phyloP scores from a whole-genome alignment of 2,888 invertebrate species.

The Geophilus truncorum region DNA sequence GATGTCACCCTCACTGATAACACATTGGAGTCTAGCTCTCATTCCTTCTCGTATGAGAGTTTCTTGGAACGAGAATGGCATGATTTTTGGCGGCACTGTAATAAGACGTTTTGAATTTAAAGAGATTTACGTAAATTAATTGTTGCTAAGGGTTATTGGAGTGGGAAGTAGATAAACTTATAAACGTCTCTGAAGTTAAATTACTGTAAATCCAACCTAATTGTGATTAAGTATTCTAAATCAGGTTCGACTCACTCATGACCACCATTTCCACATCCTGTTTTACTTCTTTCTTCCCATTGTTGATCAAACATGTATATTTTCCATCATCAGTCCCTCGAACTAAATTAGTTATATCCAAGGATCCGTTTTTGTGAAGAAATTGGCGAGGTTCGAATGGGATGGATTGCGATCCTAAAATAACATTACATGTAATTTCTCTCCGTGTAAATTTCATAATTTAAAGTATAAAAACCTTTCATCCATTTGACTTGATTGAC shows the following conservation, averaged over 20 bases:
- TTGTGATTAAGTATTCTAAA: too few relatives aligned
- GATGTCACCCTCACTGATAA: slow-evolving; percentile 71
- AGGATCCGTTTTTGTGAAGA: slow-evolving; percentile 14
- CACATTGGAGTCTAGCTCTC: slow-evolving; percentile 74
- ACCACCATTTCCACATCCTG: slow-evolving; percentile 23
- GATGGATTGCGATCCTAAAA: not conserved
- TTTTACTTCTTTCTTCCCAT: not conserved
- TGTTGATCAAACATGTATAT: slow-evolving; percentile 10
- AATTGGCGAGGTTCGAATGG: slow-evolving; percentile 16
- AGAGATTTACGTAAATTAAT: too few relatives aligned
- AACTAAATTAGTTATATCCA: not conserved
- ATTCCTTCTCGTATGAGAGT: slow-evolving; percentile 69
- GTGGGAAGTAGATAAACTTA: too few relatives aligned
- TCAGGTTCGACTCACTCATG: slow-evolving; percentile 11
- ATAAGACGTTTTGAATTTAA: not conserved
- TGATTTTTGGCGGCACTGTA: slow-evolving; percentile 73
- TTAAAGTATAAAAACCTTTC: too few relatives aligned
- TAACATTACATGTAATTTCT: not conserved
- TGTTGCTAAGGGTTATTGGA: too few relatives aligned
- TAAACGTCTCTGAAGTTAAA: too few relatives aligned
- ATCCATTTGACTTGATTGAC: not conserved
- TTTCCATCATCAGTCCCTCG: slow-evolving; percentile 20
- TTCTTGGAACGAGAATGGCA: slow-evolving; percentile 78
- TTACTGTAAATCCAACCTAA: too few relatives aligned
- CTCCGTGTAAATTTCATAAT: too few relatives aligned